A percentile compares a stretch with the other conserved stretches of the same genome.
phyloP scores from a whole-genome alignment of 2,113 vertebrate species.

The Arizona elegans region DNA sequence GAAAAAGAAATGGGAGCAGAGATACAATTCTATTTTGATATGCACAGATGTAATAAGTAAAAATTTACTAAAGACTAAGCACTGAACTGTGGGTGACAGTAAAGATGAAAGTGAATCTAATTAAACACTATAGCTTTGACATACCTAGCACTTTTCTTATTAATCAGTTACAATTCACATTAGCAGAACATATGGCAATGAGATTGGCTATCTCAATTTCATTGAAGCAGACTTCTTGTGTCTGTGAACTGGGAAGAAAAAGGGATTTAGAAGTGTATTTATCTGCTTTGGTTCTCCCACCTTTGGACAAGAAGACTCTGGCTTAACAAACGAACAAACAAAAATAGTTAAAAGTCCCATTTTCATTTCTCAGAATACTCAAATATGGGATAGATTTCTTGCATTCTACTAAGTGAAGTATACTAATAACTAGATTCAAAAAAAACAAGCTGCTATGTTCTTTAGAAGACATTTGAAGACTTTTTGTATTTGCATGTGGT shows the following conservation, averaged over 20 bases:
- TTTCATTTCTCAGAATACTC: not conserved
- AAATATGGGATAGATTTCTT: not conserved
- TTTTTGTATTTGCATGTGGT: not conserved
- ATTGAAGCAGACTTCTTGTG: not conserved
- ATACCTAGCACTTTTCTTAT: not conserved
- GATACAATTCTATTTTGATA: not conserved
- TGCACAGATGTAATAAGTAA: too few species aligned
- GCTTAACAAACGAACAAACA: not conserved
- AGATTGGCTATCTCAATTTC: not conserved
- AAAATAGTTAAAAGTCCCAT: not conserved
- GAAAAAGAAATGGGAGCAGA: not conserved
- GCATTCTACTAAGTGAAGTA: not conserved
- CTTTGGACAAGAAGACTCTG: not conserved
- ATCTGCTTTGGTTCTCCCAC: not conserved
- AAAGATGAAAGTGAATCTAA: not conserved
- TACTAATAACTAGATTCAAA: not conserved
- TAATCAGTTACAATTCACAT: not conserved
- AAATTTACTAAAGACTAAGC: not conserved
- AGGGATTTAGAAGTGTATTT: too few species aligned
- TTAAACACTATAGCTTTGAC: not conserved
- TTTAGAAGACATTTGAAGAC: not conserved
- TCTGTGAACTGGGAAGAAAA: not conserved
- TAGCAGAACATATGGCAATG: not conserved
- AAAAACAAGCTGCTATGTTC: not conserved
- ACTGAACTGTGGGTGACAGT: not conserved